Base-by-base conservation (phyloP, 2,797 vertebrate genomes). In the Dipus sagitta region DNA sequence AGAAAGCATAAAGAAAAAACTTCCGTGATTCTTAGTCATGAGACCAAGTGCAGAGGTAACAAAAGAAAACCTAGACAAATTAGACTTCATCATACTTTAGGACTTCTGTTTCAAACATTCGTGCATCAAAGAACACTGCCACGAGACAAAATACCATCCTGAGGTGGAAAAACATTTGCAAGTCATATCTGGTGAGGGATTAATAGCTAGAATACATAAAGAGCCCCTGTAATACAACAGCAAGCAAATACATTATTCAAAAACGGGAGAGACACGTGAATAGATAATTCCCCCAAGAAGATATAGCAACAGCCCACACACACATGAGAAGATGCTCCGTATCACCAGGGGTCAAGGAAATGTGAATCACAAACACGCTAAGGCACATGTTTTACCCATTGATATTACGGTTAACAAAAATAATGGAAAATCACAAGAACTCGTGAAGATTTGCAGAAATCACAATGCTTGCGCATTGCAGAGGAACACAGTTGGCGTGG, bases 91-190 rank as follows among this genome's bases (percentile, higher is more conserved):
- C 42, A 71, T 65, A 38, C 52, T 76, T 30, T 30, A 32, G 58
- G 67, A 52, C 21, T 26, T 76, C 12, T 28, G 8, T 52, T 32
- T 28, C 24, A 74, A 71, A 32, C 12, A 20, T 71, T 21, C n/a
- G 1, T 52, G 1, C 34, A 60, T n/a, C 34, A 21, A n/a, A 32
- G 34, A 28, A 54, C 14, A 67, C 17, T 21, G 52, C 38, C 2
- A 24, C 71, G 18, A 26, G 20, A 30, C 14, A 83, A 68, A 67
- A 72, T 47, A 24, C 3, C 65, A 26, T 42, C 54, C 26, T 26
- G 14, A 23, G 54, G 90, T 28, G 28, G 75, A 34, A 76, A 80
- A 86, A 88, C 68, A 34, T 62, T n/a, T 88, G n/a, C 64, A 74
- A 84, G 23, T 65, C 21, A 2, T 8, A 76, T 28, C 23, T 34